Evolutionary conservation across 1,140 invertebrate genomes (phyloP).

Genomic region (Linepithema humile): DNA sequence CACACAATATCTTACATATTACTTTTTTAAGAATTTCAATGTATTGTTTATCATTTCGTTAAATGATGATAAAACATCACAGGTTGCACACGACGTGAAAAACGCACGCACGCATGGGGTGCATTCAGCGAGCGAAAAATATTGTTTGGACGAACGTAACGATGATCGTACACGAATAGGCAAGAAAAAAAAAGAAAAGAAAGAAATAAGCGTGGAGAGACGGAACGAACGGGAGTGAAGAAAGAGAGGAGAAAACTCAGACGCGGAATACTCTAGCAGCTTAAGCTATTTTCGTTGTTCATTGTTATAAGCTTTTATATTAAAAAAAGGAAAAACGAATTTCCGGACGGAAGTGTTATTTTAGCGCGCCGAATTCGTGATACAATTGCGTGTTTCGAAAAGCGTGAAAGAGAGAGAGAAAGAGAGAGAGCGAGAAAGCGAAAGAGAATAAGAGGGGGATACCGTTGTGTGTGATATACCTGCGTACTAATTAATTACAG

Average conservation of each 20-base stretch:
- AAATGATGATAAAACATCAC: too few relatives aligned
- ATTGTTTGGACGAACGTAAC: not conserved
- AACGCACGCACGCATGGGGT: too few relatives aligned
- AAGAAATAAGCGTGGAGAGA: not conserved
- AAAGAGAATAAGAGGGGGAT: not conserved
- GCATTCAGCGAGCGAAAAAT: too few relatives aligned
- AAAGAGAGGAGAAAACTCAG: slow-evolving; percentile 8
- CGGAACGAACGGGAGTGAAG: not conserved
- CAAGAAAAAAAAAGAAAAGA: not conserved
- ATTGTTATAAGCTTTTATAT: slow-evolving; percentile 58
- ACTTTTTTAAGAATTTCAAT: too few relatives aligned
- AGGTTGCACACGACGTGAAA: too few relatives aligned
- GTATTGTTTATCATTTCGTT: too few relatives aligned
- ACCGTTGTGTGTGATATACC: slow-evolving; percentile 25
- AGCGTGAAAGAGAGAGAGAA: not conserved
- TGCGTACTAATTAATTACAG: slow-evolving; percentile 49
- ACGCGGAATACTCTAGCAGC: slow-evolving; percentile 29
- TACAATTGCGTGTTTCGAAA: slow-evolving; percentile 31
- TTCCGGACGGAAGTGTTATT: slow-evolving; percentile 42
- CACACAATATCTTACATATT: too few relatives aligned
- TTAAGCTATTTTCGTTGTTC: slow-evolving; percentile 54
- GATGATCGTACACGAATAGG: slow-evolving; percentile 4
- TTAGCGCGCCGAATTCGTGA: slow-evolving; percentile 52
- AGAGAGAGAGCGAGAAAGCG: not conserved
- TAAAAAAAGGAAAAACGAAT: slow-evolving; percentile 31